Percentiles rank a stretch among this genome's conserved stretches.
These are phyloP conservation scores for Phylloscopus trochiloides DNA, from an alignment of 2,113 vertebrate genomes.

Conservation along the genomic window DNA sequence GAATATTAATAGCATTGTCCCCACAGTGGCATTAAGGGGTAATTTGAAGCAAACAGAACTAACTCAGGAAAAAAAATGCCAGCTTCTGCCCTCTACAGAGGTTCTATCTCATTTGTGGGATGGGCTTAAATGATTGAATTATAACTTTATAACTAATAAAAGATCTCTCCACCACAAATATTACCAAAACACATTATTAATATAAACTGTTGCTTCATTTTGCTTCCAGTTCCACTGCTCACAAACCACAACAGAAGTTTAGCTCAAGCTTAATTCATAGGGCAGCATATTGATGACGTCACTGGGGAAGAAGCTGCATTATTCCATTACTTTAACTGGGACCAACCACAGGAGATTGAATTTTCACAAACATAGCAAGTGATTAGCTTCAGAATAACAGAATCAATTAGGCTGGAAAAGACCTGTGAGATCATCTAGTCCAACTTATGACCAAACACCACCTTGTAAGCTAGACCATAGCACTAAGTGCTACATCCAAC, in stretches of 20 bases:
- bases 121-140: neutral
- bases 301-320: neutral
- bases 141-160: neutral
- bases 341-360: accelerated
- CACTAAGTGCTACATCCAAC: neutral
- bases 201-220: neutral
- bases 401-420: neutral
- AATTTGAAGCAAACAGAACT: neutral
- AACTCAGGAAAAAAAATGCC: neutral
- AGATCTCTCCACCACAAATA: accelerated
- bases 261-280: neutral
- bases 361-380: accelerated
- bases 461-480: neutral
- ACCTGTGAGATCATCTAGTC: neutral
- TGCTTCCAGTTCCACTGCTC: neutral
- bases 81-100: neutral
- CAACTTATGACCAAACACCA: neutral
- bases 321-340: neutral
- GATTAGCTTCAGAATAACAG: neutral
- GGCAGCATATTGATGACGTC: accelerated
- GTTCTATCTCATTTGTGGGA: neutral
- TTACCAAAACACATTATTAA: neutral
- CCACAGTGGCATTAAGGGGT: neutral
- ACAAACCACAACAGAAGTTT: neutral
- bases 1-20: neutral